Evolutionary conservation across 2,113 vertebrate species (phyloP).

Genomic region (Pogonocichla stellata): DNA sequence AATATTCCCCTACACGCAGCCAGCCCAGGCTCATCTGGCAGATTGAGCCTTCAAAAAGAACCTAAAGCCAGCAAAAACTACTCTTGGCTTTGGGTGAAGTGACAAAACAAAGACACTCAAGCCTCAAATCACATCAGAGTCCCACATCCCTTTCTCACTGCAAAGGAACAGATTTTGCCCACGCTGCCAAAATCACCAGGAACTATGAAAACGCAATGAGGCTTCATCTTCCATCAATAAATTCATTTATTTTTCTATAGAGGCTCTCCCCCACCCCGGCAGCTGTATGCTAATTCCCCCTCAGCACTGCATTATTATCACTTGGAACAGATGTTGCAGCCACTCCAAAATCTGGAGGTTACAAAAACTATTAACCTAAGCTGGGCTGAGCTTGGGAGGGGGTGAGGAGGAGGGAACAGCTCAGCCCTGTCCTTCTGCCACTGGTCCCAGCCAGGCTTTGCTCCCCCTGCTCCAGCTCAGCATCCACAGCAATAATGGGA

Average conservation of each 20-base stretch:
- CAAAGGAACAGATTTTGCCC: constrained; percentile 17
- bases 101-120: not conserved
- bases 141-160: not conserved
- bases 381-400: not conserved
- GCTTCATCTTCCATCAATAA: constrained; percentile 23
- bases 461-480: not conserved
- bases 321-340: constrained; percentile 54
- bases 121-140: not conserved
- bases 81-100: not conserved
- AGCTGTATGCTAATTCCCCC: constrained; percentile 65
- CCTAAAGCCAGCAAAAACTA: not conserved
- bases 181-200: constrained; percentile 14
- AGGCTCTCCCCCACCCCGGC: not conserved
- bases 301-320: constrained; percentile 36
- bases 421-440: not conserved
- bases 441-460: not conserved
- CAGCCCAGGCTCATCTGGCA: not conserved
- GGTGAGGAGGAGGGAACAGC: not conserved
- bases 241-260: not conserved
- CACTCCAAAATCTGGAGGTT: constrained; percentile 47
- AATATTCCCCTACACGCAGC: not conserved
- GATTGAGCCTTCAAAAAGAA: not conserved
- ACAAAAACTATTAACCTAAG: constrained; percentile 52
- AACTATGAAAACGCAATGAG: constrained; percentile 22
- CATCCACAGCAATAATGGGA: not conserved